A percentile compares a stretch with the other conserved stretches of the same genome.
Evolutionary conservation across 2,888 invertebrate species (phyloP).

Genomic region (Metopia argyrocephala): DNA sequence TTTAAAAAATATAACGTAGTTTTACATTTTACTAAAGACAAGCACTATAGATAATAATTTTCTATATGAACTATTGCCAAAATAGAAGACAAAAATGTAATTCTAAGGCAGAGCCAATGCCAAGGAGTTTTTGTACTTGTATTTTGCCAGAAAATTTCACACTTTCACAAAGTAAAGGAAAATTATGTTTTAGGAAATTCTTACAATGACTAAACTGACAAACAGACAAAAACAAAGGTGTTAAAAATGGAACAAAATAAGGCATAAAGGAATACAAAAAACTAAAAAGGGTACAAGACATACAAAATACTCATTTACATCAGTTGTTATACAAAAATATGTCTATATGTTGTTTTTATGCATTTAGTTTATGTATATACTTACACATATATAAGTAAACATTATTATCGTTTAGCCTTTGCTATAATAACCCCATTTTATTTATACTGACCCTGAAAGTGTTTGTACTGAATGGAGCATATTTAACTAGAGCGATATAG

Average conservation of each 20-base stretch:
- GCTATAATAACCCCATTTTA: conserved; percentile 39
- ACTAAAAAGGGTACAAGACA: conserved; percentile 19
- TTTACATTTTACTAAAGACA: conserved; percentile 32
- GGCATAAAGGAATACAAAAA: conserved; percentile 37
- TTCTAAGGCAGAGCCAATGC: conserved; percentile 11
- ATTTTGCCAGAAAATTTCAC: neutral
- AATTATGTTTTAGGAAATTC: conserved; percentile 5
- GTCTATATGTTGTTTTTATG: neutral
- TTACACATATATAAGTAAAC: neutral
- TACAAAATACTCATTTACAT: conserved; percentile 1
- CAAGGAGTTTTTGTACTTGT: neutral
- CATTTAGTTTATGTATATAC: neutral
- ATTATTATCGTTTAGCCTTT: neutral
- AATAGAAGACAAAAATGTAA: neutral
- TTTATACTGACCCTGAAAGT: conserved; percentile 30
- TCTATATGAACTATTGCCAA: conserved; percentile 40
- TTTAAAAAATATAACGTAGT: conserved; percentile 40
- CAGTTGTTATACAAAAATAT: neutral
- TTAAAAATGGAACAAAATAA: neutral
- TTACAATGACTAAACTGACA: neutral
- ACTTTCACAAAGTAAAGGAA: neutral
- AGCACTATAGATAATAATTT: conserved; percentile 35
- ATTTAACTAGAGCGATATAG: conserved; percentile 27
- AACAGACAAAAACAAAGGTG: neutral
- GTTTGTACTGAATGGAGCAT: conserved; percentile 9